Evolutionary conservation across 2,888 invertebrate species (phyloP).

Genomic region (Amblyteles armatorius): DNA sequence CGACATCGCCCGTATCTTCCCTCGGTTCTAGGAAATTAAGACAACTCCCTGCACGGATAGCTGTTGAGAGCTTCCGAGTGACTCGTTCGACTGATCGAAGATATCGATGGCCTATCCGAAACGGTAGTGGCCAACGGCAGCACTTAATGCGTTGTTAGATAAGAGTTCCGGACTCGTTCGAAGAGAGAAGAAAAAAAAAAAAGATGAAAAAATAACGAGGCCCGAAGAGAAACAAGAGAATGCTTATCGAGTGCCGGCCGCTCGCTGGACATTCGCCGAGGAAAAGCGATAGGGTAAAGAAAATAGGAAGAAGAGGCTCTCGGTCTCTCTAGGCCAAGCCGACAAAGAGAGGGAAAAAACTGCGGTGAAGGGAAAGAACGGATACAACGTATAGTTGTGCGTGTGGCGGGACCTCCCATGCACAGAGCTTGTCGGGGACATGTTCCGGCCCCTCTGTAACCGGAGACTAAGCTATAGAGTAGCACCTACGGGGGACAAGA

Average conservation of each 20-base stretch:
- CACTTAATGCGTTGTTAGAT: constrained; percentile 69
- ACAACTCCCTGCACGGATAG: neutral
- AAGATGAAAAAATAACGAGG: constrained; percentile 45
- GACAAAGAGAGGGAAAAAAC: constrained; percentile 31
- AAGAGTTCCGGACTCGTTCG: constrained; percentile 45
- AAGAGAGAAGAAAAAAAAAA: constrained; percentile 37
- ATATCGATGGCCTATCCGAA: constrained; percentile 29
- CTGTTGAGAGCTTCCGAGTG: constrained; percentile 1
- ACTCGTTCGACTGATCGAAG: neutral
- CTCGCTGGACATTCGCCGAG: constrained; percentile 12
- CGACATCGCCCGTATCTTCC: neutral
- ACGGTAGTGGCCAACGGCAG: constrained; percentile 67
- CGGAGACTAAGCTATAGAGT: constrained; percentile 57
- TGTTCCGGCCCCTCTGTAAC: constrained; percentile 64
- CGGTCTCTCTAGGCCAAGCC: constrained; percentile 5
- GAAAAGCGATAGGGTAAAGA: constrained; percentile 54
- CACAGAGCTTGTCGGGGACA: constrained; percentile 62
- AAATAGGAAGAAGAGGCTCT: constrained; percentile 40
- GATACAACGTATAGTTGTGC: constrained; percentile 27
- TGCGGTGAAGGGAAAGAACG: constrained; percentile 25
- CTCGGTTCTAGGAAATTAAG: constrained; percentile 2
- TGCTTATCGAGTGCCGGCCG: neutral
- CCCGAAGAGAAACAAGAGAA: constrained; percentile 12
- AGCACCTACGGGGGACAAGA: constrained; percentile 61
- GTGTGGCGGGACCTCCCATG: constrained; percentile 69